Conservation (phyloP, 2,113 vertebrate genomes). For the Rattus rattus region DNA sequence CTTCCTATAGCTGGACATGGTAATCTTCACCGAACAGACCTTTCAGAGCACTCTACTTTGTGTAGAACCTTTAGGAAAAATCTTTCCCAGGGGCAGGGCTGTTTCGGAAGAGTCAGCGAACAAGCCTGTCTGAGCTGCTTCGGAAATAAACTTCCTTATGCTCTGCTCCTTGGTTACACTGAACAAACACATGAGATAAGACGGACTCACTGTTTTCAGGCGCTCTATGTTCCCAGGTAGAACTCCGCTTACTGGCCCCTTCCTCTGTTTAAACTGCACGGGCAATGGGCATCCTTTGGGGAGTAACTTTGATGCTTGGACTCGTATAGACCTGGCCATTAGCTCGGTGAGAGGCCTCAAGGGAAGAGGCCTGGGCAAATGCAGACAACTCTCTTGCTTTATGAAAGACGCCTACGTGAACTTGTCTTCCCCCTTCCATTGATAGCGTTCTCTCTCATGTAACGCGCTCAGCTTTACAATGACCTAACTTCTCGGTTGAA, state of each 20-base stretch:
- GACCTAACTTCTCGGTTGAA: slow-evolving; percentile 23
- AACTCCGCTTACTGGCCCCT: background rate
- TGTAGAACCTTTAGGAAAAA: slow-evolving; percentile 43
- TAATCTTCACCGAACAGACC: background rate
- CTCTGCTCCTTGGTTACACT: slow-evolving; percentile 59
- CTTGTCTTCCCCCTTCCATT: background rate
- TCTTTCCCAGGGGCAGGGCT: background rate
- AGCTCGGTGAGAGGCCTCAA: background rate
- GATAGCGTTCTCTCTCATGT: background rate
- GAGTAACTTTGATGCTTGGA: background rate
- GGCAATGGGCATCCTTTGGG: background rate
- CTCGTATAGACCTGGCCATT: background rate
- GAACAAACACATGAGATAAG: slow-evolving; percentile 53
- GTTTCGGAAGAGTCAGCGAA: slow-evolving; percentile 46
- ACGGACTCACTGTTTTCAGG: slow-evolving; percentile 60
- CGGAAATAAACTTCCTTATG: slow-evolving; percentile 19
- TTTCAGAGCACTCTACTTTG: slow-evolving; percentile 9
- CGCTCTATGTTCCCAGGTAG: background rate
- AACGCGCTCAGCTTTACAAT: background rate
- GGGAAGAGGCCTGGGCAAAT: too few relatives aligned
- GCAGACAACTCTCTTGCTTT: background rate
- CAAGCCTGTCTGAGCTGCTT: slow-evolving; percentile 43
- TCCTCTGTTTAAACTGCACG: background rate
- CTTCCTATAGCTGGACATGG: background rate
- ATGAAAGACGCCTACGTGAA: background rate